phyloP scores from a whole-genome alignment of 53 echinoderm and acorn worm genomes.

The Pentamera pediparva region DNA sequence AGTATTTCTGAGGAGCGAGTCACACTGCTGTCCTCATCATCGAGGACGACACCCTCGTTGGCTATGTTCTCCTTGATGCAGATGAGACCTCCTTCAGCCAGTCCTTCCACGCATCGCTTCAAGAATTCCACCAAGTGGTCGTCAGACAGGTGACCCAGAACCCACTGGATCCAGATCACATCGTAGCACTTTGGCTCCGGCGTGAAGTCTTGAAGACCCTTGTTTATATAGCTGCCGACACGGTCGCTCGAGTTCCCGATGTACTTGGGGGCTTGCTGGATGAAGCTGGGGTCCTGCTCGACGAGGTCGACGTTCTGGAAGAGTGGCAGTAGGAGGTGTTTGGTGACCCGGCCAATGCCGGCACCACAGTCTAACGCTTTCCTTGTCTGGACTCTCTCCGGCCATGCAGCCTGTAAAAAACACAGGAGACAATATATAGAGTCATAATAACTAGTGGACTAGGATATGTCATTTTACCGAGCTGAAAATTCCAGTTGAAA shows the following conservation, averaged over 20 bases:
- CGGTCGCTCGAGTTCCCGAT: constrained; percentile 48
- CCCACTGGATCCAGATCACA: constrained; percentile 96
- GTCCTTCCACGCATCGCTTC: constrained; percentile 65
- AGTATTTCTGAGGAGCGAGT: constrained; percentile 67
- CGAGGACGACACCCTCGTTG: constrained; percentile 60
- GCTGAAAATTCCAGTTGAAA: too few relatives aligned
- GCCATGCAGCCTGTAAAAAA: constrained; percentile 55
- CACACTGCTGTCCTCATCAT: constrained; percentile 92
- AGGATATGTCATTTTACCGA: too few relatives aligned
- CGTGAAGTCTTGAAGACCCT: constrained; percentile 71
- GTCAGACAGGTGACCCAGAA: constrained; percentile 72
- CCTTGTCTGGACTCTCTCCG: constrained; percentile 54
- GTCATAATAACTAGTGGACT: too few relatives aligned
- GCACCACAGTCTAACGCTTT: constrained; percentile 90
- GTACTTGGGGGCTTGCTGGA: constrained; percentile 62
- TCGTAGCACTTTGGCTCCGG: constrained; percentile 74
- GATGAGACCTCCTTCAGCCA: constrained; percentile 62
- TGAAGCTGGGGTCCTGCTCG: constrained; percentile 71
- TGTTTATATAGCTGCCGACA: constrained; percentile 64
- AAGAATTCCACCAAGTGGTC: constrained; percentile 76
- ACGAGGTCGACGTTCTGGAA: constrained; percentile 83
- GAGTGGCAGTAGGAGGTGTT: constrained; percentile 74
- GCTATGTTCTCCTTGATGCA: constrained; percentile 90
- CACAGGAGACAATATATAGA: too few relatives aligned
- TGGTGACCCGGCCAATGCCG: constrained; percentile 88